A percentile compares a stretch with the other conserved stretches of the same genome.
These are phyloP conservation scores for Thermophis baileyi DNA, from an alignment of 2,113 vertebrate genomes.

Conservation along the genomic window DNA sequence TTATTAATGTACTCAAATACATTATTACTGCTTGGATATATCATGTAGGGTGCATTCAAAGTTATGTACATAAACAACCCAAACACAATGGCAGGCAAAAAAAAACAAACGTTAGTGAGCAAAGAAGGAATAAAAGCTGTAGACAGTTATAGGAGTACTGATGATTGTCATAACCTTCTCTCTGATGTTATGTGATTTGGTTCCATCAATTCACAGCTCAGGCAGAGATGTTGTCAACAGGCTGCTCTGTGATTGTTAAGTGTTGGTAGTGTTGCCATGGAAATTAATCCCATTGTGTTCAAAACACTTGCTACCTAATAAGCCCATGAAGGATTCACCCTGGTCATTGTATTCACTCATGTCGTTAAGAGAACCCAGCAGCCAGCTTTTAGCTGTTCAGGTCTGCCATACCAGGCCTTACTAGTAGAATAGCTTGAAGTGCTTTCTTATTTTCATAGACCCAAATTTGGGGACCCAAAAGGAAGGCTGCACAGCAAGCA, in stretches of 20 bases:
- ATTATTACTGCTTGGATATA: background rate
- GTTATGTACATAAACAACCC: background rate
- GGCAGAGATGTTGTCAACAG: background rate
- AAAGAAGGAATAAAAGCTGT: background rate
- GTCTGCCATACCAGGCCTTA: background rate
- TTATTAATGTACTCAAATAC: background rate
- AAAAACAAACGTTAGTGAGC: background rate
- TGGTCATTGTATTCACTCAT: background rate
- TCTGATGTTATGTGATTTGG: background rate
- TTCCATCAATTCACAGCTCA: background rate
- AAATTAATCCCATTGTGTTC: background rate
- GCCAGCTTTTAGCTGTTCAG: background rate
- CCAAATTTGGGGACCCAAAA: background rate
- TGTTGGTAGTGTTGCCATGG: background rate
- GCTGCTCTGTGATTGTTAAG: background rate
- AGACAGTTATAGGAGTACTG: background rate
- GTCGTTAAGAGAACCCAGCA: background rate
- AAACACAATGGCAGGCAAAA: background rate
- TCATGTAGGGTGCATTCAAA: background rate
- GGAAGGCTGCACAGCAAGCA: background rate
- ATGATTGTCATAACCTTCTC: background rate
- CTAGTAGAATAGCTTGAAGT: background rate
- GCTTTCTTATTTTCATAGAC: background rate
- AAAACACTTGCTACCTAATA: background rate
- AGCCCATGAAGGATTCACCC: background rate